A percentile compares a stretch with the other conserved stretches of the same genome.
These are phyloP conservation scores for Leuciscus waleckii DNA, from an alignment of 2,797 vertebrate genomes.

Conservation along the genomic window DNA sequence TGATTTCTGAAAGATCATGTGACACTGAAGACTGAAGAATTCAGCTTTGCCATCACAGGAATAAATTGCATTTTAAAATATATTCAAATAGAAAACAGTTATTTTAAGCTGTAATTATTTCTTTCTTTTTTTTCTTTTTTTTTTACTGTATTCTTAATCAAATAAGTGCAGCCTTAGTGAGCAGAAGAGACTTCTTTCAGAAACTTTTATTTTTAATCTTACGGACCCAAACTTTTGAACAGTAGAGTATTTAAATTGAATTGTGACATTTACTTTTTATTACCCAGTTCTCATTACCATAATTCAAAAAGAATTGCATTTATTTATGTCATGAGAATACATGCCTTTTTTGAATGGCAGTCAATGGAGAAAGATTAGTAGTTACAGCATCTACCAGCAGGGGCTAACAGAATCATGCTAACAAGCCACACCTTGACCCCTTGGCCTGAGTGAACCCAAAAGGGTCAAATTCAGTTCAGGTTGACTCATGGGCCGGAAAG, in stretches of 20 bases:
- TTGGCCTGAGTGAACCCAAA: conserved; percentile 2
- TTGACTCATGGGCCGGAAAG: background rate
- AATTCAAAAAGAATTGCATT: too few relatives aligned
- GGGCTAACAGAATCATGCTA: background rate
- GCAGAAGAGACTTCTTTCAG: background rate
- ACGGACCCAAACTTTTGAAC: background rate
- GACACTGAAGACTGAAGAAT: background rate
- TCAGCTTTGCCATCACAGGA: background rate
- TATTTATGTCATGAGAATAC: background rate
- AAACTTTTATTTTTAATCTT: too few relatives aligned
- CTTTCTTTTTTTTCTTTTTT: too few relatives aligned
- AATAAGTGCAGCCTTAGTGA: background rate
- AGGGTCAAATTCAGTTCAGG: conserved; percentile 5
- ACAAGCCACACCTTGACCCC: background rate
- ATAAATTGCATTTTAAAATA: background rate
- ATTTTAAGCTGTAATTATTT: too few relatives aligned
- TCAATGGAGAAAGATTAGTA: background rate
- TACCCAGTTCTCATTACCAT: background rate
- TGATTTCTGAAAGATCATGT: background rate
- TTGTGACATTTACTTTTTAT: background rate
- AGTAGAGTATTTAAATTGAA: background rate
- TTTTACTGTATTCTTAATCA: background rate
- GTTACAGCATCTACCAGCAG: background rate
- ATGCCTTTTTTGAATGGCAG: background rate
- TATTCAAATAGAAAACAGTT: background rate